Percentiles rank a stretch among this genome's conserved stretches.
Conservation (phyloP, 1,140 invertebrate species). For the Diploscapter pachys region DNA sequence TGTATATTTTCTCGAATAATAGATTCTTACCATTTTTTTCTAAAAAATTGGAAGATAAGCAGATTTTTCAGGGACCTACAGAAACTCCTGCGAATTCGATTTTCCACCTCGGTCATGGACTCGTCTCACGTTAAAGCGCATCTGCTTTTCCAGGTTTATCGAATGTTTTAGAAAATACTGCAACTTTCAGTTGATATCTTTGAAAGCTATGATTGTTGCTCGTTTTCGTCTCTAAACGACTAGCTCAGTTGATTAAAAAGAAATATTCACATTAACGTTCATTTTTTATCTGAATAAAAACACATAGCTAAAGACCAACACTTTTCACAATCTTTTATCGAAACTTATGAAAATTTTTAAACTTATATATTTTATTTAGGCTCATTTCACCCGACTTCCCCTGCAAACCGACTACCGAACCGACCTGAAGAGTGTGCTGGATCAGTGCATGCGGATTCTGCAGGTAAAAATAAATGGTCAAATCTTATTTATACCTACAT, state of each 20-base stretch:
- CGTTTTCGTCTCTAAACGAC: no score
- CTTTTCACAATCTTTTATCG: no score
- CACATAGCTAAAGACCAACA: no score
- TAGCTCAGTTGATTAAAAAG: no score
- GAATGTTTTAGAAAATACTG: no score
- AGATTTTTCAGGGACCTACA: constrained; percentile 61
- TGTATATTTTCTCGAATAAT: neutral
- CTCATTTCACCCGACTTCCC: constrained; percentile 74
- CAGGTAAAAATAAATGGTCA: constrained; percentile 67
- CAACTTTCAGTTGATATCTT: no score
- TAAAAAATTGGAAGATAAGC: neutral
- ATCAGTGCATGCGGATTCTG: constrained; percentile 88
- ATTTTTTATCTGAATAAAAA: no score
- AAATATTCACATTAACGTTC: no score
- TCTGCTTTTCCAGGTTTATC: constrained; percentile 73
- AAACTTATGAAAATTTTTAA: neutral
- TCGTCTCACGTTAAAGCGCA: constrained; percentile 80
- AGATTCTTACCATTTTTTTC: constrained; percentile 1
- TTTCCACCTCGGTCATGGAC: constrained; percentile 45
- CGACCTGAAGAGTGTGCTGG: constrained; percentile 91
- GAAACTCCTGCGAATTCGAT: constrained; percentile 14
- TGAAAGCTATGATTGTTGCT: no score
- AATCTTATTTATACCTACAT: neutral
- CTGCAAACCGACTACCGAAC: constrained; percentile 91
- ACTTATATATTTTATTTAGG: constrained; percentile 56